Base-by-base conservation (phyloP, 2,797 vertebrate species). In the Percopsis omiscomaycus region DNA sequence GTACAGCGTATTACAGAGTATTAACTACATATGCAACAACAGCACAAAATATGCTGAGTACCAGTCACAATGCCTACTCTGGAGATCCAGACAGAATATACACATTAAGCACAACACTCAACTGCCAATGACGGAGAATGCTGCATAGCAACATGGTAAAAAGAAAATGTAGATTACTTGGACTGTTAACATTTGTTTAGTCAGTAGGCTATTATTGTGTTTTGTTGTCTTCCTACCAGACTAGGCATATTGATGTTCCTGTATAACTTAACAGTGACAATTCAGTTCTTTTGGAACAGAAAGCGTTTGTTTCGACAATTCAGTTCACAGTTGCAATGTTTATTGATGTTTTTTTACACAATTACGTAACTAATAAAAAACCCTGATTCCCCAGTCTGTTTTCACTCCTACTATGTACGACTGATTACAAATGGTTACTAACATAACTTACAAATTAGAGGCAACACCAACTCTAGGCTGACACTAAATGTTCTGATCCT, bases 1-100 rank as follows among this genome's bases (percentile, higher is more conserved):
- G 28, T 64, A 65, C 69, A 58, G 75, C 47, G 55, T 65, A 79
- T 70, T 11, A 16, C 71, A 63, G 68, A 73, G 83, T 49, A 64
- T 83, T 68, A 75, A 75, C 59, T 30, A 49, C 73, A 79, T 77
- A 71, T 85, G 82, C 84, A 75, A 55, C 74, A 72, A 79, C 84
- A 86, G 79, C 75, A 49, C 45, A 75, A 77, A 85, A 81, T 64
- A 61, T 66, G 82, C 82, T 80, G 76, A 85, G 80, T 69, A 61
- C 69, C 58, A 68, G 78, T 46, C 69, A 74, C 29, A n/a, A 53
- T 29, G 49, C 57, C 53, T 70, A 52, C 62, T 61, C 66, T 29
- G 59, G 56, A 29, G 60, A 50, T 60, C 73, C 78, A 77, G 71
- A 68, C 68, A 56, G 68, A 61, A 62, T 49, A 55, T 56, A 55